Percentiles rank a stretch among this genome's conserved stretches.
These are phyloP conservation scores for Drosophila borealis DNA, from an alignment of 2,888 invertebrate genomes.

Conservation along the genomic window DNA sequence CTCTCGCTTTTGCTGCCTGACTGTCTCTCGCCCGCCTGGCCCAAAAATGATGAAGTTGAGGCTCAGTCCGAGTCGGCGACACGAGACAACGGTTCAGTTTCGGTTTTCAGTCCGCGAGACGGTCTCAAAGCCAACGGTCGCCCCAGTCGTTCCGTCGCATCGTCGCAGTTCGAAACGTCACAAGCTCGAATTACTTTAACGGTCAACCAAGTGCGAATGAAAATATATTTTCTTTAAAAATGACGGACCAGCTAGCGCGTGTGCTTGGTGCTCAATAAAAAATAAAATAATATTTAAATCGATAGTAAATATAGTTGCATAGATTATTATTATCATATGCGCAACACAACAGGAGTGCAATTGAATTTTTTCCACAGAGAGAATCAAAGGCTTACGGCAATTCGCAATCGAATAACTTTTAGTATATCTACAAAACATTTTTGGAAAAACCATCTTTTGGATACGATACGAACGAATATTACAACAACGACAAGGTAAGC, in stretches of 20 bases:
- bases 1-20: not conserved
- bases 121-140: conserved; percentile 71
- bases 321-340: conserved; percentile 27
- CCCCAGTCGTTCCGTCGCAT: conserved; percentile 28
- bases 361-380: conserved; percentile 27
- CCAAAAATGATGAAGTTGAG: not conserved
- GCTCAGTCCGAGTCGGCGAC: conserved; percentile 3
- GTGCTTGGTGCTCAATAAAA: conserved; percentile 48
- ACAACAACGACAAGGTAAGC: conserved; percentile 50
- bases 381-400: conserved; percentile 19
- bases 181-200: conserved; percentile 37
- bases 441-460: conserved; percentile 30
- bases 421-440: not conserved
- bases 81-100: conserved; percentile 18
- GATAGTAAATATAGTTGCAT: conserved; percentile 35
- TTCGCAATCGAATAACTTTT: conserved; percentile 32
- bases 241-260: conserved; percentile 41
- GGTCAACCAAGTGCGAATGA: conserved; percentile 33
- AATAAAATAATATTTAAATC: conserved; percentile 15
- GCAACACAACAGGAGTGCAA: conserved; percentile 41
- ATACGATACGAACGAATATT: conserved; percentile 39
- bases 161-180: conserved; percentile 8
- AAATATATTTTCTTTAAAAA: conserved; percentile 24
- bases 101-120: conserved; percentile 64
- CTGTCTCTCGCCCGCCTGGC: too few species aligned